phyloP scores from a whole-genome alignment of 2,797 vertebrate genomes.

The Tokudaia tokunoshimensis region DNA sequence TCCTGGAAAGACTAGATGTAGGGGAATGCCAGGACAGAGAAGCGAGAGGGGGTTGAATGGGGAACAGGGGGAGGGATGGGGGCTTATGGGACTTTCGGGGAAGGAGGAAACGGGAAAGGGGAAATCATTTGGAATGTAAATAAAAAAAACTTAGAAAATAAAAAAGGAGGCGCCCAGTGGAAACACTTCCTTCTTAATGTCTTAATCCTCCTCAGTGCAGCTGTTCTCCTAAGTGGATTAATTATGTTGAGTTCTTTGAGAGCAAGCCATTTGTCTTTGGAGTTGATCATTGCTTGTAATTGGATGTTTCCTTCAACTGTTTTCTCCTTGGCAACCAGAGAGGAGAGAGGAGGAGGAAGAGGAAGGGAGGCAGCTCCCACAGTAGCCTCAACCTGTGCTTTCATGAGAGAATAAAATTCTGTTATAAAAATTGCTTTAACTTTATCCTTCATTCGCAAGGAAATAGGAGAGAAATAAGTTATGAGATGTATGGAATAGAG shows the following conservation, averaged over 20 bases:
- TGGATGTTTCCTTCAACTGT: conserved; percentile 78
- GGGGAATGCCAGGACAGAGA: too few relatives aligned
- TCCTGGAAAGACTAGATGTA: too few relatives aligned
- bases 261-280: conserved; percentile 93
- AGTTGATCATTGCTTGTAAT: conserved; percentile 89
- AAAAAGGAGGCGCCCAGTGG: conserved; percentile 77
- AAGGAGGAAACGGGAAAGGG: too few relatives aligned
- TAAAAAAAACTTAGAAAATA: too few relatives aligned
- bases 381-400: conserved; percentile 82
- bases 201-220: conserved; percentile 89
- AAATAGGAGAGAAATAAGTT: conserved; percentile 42
- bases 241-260: conserved; percentile 90
- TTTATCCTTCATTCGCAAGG: conserved; percentile 19
- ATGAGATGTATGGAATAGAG: background rate
- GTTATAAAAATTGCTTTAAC: conserved; percentile 76
- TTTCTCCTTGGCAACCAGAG: conserved; percentile 83
- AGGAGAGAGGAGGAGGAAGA: conserved; percentile 59
- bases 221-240: conserved; percentile 88
- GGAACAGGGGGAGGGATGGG: too few relatives aligned
- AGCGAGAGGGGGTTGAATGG: too few relatives aligned
- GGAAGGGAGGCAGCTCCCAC: conserved; percentile 72
- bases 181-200: conserved; percentile 87
- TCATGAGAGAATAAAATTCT: conserved; percentile 89
- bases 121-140: too few relatives aligned
- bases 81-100: too few relatives aligned